A percentile compares a stretch with the other conserved stretches of the same genome.
Evolutionary conservation across 1,140 invertebrate species (phyloP).

Genomic region (Cherax destructor): DNA sequence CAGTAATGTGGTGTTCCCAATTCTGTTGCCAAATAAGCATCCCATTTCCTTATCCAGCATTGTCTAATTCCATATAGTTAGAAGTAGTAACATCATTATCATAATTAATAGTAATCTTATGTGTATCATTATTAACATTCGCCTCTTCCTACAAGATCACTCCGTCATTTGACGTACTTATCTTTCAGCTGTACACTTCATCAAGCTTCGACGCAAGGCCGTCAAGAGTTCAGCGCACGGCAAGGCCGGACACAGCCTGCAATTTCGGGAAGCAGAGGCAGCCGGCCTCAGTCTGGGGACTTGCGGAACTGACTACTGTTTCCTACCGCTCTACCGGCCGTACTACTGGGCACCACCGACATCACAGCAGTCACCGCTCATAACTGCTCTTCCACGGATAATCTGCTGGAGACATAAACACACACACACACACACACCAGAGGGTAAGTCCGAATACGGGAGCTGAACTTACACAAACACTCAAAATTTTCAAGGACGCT

Average conservation of each 20-base stretch:
- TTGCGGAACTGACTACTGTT: background rate
- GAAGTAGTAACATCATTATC: background rate
- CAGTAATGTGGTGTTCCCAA: no score
- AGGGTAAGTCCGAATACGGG: no score
- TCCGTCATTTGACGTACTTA: background rate
- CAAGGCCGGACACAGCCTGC: background rate
- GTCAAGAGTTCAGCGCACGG: background rate
- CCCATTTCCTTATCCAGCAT: background rate
- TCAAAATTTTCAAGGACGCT: no score
- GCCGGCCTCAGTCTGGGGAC: background rate
- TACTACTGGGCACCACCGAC: conserved; percentile 19
- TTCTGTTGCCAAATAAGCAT: background rate
- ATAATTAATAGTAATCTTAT: background rate
- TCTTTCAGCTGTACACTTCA: background rate
- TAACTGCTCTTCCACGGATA: conserved; percentile 12
- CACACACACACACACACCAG: no score
- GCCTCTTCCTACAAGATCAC: background rate
- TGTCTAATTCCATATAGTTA: background rate
- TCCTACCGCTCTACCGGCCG: conserved; percentile 11
- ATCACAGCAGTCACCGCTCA: conserved; percentile 1
- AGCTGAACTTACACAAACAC: no score
- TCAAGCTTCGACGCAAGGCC: background rate
- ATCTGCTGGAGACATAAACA: background rate
- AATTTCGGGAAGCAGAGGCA: background rate
- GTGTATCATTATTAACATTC: background rate